Evolutionary conservation across 2,113 vertebrate genomes (phyloP).

Genomic region (Sphaerodactylus townsendi): DNA sequence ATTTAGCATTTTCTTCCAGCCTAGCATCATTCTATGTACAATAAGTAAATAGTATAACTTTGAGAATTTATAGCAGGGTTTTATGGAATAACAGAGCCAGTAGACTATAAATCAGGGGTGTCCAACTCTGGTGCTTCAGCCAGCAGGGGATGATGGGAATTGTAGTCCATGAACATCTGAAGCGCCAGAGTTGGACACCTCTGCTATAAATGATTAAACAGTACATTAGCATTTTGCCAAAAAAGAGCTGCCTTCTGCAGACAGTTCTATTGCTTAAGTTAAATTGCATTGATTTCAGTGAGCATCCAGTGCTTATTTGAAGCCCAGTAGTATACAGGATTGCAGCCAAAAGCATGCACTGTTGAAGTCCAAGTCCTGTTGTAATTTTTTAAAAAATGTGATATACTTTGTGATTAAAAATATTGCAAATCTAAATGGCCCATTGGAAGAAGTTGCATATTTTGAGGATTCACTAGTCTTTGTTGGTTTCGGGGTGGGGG

Average conservation of each 20-base stretch:
- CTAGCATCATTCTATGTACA: background rate
- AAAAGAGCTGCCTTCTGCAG: background rate
- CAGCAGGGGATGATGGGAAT: no score
- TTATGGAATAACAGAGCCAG: background rate
- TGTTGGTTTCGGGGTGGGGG: no score
- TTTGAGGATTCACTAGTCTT: background rate
- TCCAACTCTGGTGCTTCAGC: no score
- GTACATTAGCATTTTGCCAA: no score
- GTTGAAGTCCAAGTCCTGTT: background rate
- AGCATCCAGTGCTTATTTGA: background rate
- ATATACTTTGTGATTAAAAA: background rate
- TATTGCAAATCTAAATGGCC: background rate
- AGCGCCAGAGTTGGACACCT: no score
- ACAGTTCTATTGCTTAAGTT: background rate
- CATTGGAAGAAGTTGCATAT: background rate
- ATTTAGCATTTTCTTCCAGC: background rate
- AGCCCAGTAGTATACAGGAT: background rate
- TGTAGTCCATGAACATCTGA: no score
- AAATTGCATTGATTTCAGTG: background rate
- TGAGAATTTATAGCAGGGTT: background rate
- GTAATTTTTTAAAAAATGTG: no score
- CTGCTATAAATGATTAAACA: background rate
- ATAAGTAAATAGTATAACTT: background rate
- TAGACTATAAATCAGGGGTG: no score
- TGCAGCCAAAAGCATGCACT: background rate